A percentile compares a stretch with the other conserved stretches of the same genome.
phyloP scores from a whole-genome alignment of 2,797 vertebrate genomes.

The Crax fasciolata region DNA sequence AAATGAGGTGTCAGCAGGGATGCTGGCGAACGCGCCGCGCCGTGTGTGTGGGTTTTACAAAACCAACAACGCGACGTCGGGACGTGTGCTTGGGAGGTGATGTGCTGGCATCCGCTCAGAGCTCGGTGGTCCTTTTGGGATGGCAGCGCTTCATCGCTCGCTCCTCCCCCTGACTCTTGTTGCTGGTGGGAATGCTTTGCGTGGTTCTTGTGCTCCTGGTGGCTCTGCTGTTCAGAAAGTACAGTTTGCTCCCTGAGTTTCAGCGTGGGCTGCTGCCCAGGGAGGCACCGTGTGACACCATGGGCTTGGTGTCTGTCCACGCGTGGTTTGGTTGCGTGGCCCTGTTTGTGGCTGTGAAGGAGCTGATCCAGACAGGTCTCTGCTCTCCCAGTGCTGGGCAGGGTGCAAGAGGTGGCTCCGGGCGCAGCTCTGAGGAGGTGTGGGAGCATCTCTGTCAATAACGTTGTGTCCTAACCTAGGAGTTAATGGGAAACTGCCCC shows the following conservation, averaged over 20 bases:
- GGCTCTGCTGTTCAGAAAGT: neutral
- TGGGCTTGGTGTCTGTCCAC: neutral
- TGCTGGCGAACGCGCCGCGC: neutral
- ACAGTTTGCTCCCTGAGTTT: neutral
- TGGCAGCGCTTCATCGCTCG: neutral
- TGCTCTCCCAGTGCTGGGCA: accelerated
- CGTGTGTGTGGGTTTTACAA: neutral
- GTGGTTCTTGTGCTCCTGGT: neutral
- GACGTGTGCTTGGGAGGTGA: neutral
- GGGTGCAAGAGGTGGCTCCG: neutral
- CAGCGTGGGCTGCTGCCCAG: neutral
- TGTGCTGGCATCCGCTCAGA: neutral
- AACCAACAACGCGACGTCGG: neutral
- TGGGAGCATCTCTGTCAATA: neutral
- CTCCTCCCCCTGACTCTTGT: neutral
- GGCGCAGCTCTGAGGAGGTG: neutral
- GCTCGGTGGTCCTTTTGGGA: neutral
- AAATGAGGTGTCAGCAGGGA: conserved; percentile 33
- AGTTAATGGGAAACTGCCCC: neutral
- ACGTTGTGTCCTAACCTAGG: accelerated
- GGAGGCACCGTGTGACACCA: accelerated
- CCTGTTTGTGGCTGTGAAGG: neutral
- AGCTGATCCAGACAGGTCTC: neutral
- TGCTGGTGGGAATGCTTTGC: neutral
- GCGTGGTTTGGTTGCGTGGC: neutral